Evolutionary conservation across 2,113 vertebrate species (phyloP), one percentile per base, ranked within the genome.

Genomic region (Montifringilla adamsi): DNA sequence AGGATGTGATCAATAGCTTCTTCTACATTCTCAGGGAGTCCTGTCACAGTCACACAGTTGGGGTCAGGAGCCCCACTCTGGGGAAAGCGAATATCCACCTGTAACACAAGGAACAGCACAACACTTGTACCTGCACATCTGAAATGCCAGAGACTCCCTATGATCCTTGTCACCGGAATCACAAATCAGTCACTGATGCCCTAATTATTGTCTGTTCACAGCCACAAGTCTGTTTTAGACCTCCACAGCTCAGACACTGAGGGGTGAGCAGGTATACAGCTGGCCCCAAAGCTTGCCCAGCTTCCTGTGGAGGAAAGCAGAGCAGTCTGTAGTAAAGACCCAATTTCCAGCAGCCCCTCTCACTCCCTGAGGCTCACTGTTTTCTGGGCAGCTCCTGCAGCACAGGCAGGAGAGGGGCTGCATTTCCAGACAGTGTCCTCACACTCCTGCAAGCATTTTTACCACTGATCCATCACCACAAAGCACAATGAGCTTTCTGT

Each of bases 31-130:
- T 99, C 99, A 7, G 99, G 99, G 67, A 99, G 99, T 39, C 99
- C 99, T 4, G 98, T 99, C 94, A 99, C 99, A 14, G 98, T 99
- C 96, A 99, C 99, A 2, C 98, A 98, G 96, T 99, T 99, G 17
- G 99, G 99, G 94, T 99, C 99, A 69, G 99, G 97, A 91, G 99
- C 98, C 66, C 99, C 99, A 15, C 98, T 99, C 97, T 99, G 99
- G 12, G 99, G 99, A 97, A 99, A 99, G 96, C 98, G 99, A 96
- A 99, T 98, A 95, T 99, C 99, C 97, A 99, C 99, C 99, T 99
- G 91, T 13, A 96, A 92, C 33, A 64, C 31, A 93, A 75, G 10
- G 33, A 86, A 82, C 15, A 30, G 67, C 19, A 43, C 3, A 3
- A 30, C 24, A 67, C 27, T 95, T 9, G 64, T 0, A 76, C 1